Percentiles rank a stretch among this genome's conserved stretches.
Conservation (phyloP, 2,113 vertebrate species). For the Silurus meridionalis region DNA sequence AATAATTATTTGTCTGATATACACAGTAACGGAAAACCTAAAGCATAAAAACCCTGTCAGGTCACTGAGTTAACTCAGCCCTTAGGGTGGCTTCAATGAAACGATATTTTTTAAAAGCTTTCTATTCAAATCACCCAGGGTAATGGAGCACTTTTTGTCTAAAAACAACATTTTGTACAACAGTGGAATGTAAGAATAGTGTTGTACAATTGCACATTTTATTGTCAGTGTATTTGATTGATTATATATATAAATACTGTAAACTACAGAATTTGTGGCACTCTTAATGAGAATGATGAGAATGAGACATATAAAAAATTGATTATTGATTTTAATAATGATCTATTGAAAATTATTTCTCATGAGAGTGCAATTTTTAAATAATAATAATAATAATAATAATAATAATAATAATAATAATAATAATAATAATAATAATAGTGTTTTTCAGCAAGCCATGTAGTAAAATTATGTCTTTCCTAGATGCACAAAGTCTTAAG, state of each 20-base stretch:
- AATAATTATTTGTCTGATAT: neutral
- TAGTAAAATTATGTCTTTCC: neutral
- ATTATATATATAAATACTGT: no score
- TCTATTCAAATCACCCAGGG: slow-evolving; percentile 2
- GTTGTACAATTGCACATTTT: neutral
- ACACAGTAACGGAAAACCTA: slow-evolving; percentile 12
- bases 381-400: no score
- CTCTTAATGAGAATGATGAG: neutral
- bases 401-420: no score
- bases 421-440: no score
- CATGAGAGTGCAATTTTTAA: neutral
- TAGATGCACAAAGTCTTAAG: neutral
- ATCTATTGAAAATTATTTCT: neutral
- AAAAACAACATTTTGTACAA: neutral
- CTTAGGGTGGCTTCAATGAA: slow-evolving; percentile 2
- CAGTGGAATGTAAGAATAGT: neutral
- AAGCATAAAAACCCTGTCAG: slow-evolving; percentile 6
- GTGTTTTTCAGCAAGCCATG: no score
- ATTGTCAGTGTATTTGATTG: neutral
- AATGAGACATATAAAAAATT: neutral
- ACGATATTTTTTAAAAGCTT: neutral
- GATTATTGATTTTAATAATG: neutral
- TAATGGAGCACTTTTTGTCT: slow-evolving; percentile 9
- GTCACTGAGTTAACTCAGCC: slow-evolving; percentile 12
- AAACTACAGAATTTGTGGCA: neutral